Conservation (phyloP, 2,797 vertebrate genomes). For the Triplophysa bombifrons region DNA sequence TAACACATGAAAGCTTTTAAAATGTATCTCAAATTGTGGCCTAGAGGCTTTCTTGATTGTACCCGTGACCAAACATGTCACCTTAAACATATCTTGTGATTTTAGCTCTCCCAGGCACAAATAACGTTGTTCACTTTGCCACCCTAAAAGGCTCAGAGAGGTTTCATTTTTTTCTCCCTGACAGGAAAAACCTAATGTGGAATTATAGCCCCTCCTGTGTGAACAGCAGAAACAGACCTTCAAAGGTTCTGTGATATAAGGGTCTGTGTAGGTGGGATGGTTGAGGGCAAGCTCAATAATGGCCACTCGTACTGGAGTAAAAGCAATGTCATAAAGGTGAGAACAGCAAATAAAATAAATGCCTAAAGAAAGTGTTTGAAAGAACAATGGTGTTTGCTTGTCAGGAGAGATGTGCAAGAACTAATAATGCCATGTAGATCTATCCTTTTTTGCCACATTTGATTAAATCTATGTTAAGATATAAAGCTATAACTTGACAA, state of each 20-base stretch:
- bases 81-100: slow-evolving; percentile 6
- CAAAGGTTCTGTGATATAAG: slow-evolving; percentile 58
- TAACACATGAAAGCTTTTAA: slow-evolving; percentile 20
- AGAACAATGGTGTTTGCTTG: slow-evolving; percentile 25
- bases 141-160: slow-evolving; percentile 61
- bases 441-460: slow-evolving; percentile 25
- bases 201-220: slow-evolving; percentile 59
- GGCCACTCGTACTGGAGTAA: slow-evolving; percentile 45
- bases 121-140: slow-evolving; percentile 36
- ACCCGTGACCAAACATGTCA: slow-evolving; percentile 8
- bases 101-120: slow-evolving; percentile 35
- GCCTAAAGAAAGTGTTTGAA: slow-evolving; percentile 35
- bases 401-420: slow-evolving; percentile 33
- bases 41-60: background rate
- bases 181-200: slow-evolving; percentile 63
- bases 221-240: slow-evolving; percentile 54
- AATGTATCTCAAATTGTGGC: slow-evolving; percentile 12
- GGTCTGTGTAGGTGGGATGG: slow-evolving; percentile 51
- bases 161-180: slow-evolving; percentile 69
- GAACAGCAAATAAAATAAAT: slow-evolving; percentile 38
- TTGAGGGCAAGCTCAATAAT: slow-evolving; percentile 40
- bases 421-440: slow-evolving; percentile 51
- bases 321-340: slow-evolving; percentile 41
- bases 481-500: background rate
- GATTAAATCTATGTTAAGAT: slow-evolving; percentile 32